Conservation (phyloP, 2,797 vertebrate genomes). For the Alfaro cultratus region DNA sequence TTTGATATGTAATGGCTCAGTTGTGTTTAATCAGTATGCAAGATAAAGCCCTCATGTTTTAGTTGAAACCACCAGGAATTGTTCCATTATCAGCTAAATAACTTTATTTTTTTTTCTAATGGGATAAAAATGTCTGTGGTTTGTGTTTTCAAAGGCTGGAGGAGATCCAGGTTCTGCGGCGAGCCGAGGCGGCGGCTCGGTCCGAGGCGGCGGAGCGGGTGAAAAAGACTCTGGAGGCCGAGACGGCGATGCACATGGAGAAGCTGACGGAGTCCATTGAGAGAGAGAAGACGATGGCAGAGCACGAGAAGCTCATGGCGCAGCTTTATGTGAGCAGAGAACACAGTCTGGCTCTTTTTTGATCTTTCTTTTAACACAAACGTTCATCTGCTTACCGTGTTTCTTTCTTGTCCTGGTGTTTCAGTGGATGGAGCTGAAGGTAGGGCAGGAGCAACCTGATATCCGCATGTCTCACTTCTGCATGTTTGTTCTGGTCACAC, state of each 20-base stretch:
- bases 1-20: neutral
- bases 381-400: constrained; percentile 39
- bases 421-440: constrained; percentile 82
- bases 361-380: constrained; percentile 24
- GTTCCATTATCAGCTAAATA: neutral
- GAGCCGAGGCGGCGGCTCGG: constrained; percentile 59
- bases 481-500: constrained; percentile 17
- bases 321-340: constrained; percentile 86
- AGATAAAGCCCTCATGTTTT: neutral
- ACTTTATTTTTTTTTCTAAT: neutral
- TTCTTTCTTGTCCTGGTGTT: constrained; percentile 50
- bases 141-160: constrained; percentile 65
- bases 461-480: constrained; percentile 41
- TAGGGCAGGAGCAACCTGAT: constrained; percentile 58
- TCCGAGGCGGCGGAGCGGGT: constrained; percentile 78
- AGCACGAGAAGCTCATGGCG: constrained; percentile 84
- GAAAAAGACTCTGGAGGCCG: constrained; percentile 81
- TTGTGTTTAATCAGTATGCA: neutral
- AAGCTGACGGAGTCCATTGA: constrained; percentile 84
- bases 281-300: constrained; percentile 80
- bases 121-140: neutral
- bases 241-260: constrained; percentile 78
- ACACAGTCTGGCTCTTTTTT: neutral
- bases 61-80: neutral
- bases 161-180: constrained; percentile 54